These are phyloP conservation scores for Xestia ashworthii DNA, from an alignment of 2,888 invertebrate species.

Conservation along the genomic window DNA sequence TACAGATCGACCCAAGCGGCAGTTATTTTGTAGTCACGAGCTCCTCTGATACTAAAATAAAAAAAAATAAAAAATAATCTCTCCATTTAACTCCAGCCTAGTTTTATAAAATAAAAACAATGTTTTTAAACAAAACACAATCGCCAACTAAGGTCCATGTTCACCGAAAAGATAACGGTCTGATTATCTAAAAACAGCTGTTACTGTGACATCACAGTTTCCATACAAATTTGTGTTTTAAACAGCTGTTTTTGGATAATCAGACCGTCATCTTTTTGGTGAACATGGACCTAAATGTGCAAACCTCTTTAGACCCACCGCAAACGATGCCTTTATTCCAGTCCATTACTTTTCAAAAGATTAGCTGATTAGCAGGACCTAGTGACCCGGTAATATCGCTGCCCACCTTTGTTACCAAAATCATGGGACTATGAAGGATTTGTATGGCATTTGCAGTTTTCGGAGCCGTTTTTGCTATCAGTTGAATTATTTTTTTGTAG, in stretches of 20 bases:
- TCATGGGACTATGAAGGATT: constrained; percentile 45
- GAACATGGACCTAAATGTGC: no score
- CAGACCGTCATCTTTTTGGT: no score
- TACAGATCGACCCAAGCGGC: no score
- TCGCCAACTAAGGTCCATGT: no score
- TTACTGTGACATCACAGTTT: no score
- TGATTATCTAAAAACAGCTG: no score
- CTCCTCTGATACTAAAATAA: no score
- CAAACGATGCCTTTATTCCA: constrained; percentile 69
- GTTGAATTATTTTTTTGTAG: neutral
- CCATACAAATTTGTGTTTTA: no score
- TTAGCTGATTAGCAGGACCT: constrained; percentile 67
- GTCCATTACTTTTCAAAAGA: constrained; percentile 72
- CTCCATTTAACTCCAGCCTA: neutral
- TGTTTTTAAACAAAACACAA: constrained; percentile 11
- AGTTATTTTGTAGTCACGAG: no score
- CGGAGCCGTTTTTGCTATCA: neutral
- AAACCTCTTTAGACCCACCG: constrained; percentile 30
- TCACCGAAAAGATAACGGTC: no score
- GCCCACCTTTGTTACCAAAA: constrained; percentile 48
- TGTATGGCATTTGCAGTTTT: constrained; percentile 29
- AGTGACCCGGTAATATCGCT: constrained; percentile 60
- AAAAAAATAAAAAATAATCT: no score
- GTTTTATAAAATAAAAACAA: constrained; percentile 6
- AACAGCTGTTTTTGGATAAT: no score